Percentiles rank a stretch among this genome's conserved stretches.
Conservation (phyloP, 2,888 invertebrate species). For the Desoria tigrina region DNA sequence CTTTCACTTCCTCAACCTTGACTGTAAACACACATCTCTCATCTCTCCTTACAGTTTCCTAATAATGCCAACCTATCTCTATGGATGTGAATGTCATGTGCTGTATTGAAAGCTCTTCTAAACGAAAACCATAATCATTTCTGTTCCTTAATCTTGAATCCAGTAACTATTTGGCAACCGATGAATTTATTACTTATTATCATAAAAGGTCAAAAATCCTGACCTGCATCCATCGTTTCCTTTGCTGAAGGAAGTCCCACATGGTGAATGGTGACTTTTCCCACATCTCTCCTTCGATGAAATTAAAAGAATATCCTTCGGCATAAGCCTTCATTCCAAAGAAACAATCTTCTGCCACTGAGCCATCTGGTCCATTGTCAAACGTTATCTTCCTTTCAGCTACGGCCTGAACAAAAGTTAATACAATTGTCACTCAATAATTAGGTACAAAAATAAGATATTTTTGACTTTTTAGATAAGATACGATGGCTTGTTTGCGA, state of each 20-base stretch:
- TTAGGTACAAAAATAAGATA: neutral
- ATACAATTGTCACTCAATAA: no score
- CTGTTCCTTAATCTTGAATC: no score
- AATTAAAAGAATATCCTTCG: slow-evolving; percentile 88
- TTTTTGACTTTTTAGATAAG: neutral
- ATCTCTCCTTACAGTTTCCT: no score
- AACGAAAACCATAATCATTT: no score
- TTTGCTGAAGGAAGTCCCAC: slow-evolving; percentile 91
- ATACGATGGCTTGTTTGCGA: no score
- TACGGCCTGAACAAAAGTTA: slow-evolving; percentile 66
- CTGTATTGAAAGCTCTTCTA: no score
- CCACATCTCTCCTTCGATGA: slow-evolving; percentile 98
- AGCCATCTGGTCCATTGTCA: slow-evolving; percentile 94
- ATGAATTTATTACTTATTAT: no score
- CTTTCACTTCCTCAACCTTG: no score
- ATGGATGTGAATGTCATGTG: no score
- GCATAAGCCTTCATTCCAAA: slow-evolving; percentile 94
- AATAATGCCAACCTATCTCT: no score
- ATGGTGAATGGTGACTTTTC: slow-evolving; percentile 95
- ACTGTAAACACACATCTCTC: no score
- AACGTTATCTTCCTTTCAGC: slow-evolving; percentile 91
- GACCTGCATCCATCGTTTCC: slow-evolving; percentile 85
- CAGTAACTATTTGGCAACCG: no score
- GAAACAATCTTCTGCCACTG: slow-evolving; percentile 96
- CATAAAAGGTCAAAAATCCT: slow-evolving; percentile 51